Conservation (phyloP, 2,113 vertebrate genomes). For the Indicator maculatus region DNA sequence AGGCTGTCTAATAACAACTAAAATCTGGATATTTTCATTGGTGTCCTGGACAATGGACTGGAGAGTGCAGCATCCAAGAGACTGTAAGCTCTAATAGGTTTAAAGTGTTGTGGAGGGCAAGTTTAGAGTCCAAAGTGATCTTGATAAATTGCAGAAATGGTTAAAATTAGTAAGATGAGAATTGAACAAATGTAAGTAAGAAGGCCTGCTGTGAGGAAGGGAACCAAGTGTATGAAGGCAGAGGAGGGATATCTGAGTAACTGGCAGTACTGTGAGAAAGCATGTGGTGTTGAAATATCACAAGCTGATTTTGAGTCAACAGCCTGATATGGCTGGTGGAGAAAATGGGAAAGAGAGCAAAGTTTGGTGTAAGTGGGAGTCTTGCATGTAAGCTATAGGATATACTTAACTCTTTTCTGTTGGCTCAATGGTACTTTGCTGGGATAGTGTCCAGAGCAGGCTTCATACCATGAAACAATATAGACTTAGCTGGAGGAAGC, state of each 20-base stretch:
- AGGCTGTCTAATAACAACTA: background rate
- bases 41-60: background rate
- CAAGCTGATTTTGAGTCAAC: conserved; percentile 26
- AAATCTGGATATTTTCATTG: background rate
- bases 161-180: background rate
- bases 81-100: background rate
- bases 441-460: background rate
- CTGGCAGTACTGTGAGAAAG: background rate
- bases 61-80: background rate
- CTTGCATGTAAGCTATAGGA: background rate
- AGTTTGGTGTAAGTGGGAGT: background rate
- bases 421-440: background rate
- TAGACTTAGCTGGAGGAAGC: background rate
- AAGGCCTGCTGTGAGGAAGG: background rate
- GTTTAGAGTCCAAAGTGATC: background rate
- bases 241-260: conserved; percentile 16
- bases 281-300: conserved; percentile 15
- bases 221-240: background rate
- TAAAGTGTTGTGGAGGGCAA: background rate
- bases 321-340: background rate
- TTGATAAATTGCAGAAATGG: background rate
- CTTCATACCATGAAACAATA: background rate
- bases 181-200: background rate
- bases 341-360: conserved; percentile 17
- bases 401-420: background rate